A percentile compares a stretch with the other conserved stretches of the same genome.
These are phyloP conservation scores for Drosophila elegans DNA, from an alignment of 1,140 invertebrate genomes.

Conservation along the genomic window DNA sequence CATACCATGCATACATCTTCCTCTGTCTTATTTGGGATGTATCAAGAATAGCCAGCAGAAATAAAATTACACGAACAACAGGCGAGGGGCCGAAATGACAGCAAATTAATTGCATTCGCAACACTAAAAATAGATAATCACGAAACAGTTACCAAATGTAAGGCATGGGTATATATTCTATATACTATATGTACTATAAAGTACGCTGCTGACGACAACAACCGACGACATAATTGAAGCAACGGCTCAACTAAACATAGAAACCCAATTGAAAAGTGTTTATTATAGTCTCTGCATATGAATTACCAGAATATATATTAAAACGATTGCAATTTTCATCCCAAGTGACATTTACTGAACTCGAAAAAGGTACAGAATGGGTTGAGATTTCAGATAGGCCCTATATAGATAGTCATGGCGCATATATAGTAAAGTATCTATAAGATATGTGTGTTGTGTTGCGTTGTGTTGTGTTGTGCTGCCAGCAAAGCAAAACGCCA, in stretches of 20 bases:
- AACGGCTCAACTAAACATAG: constrained; percentile 1
- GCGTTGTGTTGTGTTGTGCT: constrained; percentile 18
- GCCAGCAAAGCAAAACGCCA: constrained; percentile 75
- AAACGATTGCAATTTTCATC: constrained; percentile 19
- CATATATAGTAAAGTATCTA: constrained; percentile 48
- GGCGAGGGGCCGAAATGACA: constrained; percentile 50
- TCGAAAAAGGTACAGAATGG: constrained; percentile 14
- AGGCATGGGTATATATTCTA: constrained; percentile 6
- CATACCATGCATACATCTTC: constrained; percentile 8
- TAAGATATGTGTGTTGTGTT: constrained; percentile 35
- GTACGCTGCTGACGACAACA: constrained; percentile 48
- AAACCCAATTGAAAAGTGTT: background rate
- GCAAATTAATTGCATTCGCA: constrained; percentile 63
- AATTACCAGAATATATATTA: constrained; percentile 3
- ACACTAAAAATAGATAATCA: constrained; percentile 49
- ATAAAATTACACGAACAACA: constrained; percentile 32
- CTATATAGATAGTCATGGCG: constrained; percentile 26
- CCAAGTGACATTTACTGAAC: constrained; percentile 57
- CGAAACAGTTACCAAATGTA: constrained; percentile 54
- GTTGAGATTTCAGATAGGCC: constrained; percentile 45
- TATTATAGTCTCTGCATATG: background rate
- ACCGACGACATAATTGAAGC: constrained; percentile 48
- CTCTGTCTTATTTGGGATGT: constrained; percentile 31
- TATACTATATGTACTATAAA: background rate
- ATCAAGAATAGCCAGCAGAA: constrained; percentile 44